phyloP scores from a whole-genome alignment of 2,797 vertebrate species.

The Sebastes hubbsi region DNA sequence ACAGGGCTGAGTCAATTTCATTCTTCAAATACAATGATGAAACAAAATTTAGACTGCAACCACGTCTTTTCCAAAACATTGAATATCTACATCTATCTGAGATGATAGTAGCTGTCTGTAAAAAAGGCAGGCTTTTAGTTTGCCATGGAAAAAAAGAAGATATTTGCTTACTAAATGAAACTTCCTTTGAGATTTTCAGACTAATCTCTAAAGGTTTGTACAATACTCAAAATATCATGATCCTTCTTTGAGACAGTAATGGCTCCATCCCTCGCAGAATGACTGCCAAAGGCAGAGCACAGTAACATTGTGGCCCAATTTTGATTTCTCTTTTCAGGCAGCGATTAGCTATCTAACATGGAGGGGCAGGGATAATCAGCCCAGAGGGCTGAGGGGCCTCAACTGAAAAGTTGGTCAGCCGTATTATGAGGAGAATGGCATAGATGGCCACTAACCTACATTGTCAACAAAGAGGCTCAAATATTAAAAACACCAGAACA shows the following conservation, averaged over 20 bases:
- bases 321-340: constrained; percentile 69
- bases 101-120: background rate
- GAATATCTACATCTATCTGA: background rate
- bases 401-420: constrained; percentile 59
- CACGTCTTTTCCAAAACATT: background rate
- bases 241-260: constrained; percentile 26
- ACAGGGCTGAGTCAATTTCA: background rate
- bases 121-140: background rate
- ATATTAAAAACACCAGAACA: background rate
- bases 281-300: constrained; percentile 41
- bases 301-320: constrained; percentile 65
- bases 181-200: constrained; percentile 4
- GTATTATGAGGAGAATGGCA: constrained; percentile 35
- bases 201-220: background rate
- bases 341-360: constrained; percentile 71
- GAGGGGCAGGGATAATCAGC: constrained; percentile 69
- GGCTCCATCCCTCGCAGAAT: constrained; percentile 25
- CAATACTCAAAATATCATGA: constrained; percentile 29
- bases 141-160: background rate
- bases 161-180: background rate
- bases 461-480: constrained; percentile 5
- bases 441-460: constrained; percentile 23
- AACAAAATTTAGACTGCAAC: background rate
- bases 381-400: constrained; percentile 48
- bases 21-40: background rate